A percentile compares a stretch with the other conserved stretches of the same genome.
phyloP scores from a whole-genome alignment of 92 coral and sea anemone genomes.

The Micromussa lordhowensis region DNA sequence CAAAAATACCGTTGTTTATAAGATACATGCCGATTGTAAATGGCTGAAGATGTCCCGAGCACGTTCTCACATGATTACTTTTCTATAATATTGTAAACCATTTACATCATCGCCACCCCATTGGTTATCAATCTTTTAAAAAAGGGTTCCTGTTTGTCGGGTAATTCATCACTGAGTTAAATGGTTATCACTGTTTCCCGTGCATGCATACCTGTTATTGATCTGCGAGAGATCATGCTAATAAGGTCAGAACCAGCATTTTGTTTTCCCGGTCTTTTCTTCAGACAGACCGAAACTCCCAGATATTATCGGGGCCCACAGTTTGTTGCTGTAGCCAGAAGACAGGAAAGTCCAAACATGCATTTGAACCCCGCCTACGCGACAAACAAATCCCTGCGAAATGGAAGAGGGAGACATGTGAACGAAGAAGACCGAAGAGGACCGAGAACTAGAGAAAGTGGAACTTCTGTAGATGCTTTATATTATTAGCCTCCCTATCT shows the following conservation, averaged over 20 bases:
- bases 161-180: not conserved
- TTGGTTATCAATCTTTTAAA: not conserved
- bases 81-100: not conserved
- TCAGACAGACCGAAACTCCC: slow-evolving; percentile 27
- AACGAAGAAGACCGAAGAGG: not conserved
- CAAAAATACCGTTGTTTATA: no score
- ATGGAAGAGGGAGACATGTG: slow-evolving; percentile 1
- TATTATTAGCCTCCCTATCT: not conserved
- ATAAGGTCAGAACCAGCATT: not conserved
- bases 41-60: not conserved
- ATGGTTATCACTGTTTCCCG: not conserved
- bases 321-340: not conserved
- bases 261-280: not conserved
- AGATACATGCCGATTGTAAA: no score
- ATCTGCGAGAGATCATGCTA: not conserved
- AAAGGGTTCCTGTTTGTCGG: not conserved
- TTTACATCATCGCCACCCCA: not conserved
- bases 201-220: not conserved
- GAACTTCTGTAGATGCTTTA: slow-evolving; percentile 4
- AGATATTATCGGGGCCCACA: slow-evolving; percentile 9
- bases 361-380: not conserved
- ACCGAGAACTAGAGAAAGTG: slow-evolving; percentile 1
- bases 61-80: not conserved
- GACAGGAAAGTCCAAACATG: slow-evolving; percentile 4
- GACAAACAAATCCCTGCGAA: not conserved